Base-by-base conservation (phyloP, 2,888 invertebrate genomes). In the Linyphia triangularis region DNA sequence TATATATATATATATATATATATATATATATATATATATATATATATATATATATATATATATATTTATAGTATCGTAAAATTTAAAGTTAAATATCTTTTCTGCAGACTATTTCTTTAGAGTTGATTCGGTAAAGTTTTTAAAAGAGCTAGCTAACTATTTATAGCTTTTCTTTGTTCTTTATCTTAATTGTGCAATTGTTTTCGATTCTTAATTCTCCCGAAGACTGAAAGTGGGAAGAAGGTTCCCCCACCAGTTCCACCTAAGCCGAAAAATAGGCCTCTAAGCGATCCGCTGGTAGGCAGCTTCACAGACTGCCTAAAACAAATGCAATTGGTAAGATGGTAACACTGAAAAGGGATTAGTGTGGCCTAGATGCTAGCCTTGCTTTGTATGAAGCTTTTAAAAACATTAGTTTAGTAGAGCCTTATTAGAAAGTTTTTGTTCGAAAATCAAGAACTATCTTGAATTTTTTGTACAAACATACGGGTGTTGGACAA, bases 281-380 rank as follows among this genome's bases (percentile, higher is more conserved):
- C 78, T n/a, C 43, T 65, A 2, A 83, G 73, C 7, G 83, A 83
- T 19, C 70, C 85, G 16, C 26, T 43, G 10, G 40, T 26, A 7
- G 33, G 63, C 22, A 72, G 51, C 16, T 86, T 86, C 33, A 70
- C 59, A 0, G 85, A 78, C 19, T 77, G 69, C 10, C 30, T 85
- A 9, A 78, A 70, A 70, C 77, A 85, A 78, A 78, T 85, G 85
- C 59, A 85, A 40, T 61, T n/a, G 85, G 85, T 85, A 85, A 85
- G 85, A 22, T 6, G n/a, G 24, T 40, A 40, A 40, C 9, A 40
- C 9, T 40, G 13, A 67, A 3, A 30, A 51, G 13, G 9, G 40
- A 13, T n/a, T n/a, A n/a, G 65, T 43, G 30, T 72, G 78, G 22
- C 37, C 3, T 61, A 10, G 51, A 16, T 65, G 30, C 65, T 22